A percentile compares a stretch with the other conserved stretches of the same genome.
phyloP scores from a whole-genome alignment of 2,888 invertebrate genomes.

The Cryptocheilus praepositus region DNA sequence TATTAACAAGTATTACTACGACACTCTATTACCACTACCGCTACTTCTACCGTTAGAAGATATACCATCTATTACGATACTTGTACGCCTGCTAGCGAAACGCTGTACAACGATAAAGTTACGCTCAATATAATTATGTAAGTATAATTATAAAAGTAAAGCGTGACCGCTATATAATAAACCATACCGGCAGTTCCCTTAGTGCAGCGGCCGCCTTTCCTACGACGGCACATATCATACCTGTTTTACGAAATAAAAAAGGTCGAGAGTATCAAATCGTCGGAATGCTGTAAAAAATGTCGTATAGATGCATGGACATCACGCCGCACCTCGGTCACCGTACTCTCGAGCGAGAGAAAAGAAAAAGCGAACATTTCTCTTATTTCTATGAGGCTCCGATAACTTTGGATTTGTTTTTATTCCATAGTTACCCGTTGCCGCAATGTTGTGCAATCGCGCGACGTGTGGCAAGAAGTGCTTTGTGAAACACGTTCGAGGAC shows the following conservation, averaged over 20 bases:
- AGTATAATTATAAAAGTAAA: constrained; percentile 45
- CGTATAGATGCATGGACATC: too few species aligned
- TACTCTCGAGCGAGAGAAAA: too few species aligned
- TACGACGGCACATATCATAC: constrained; percentile 98
- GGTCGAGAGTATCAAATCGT: constrained; percentile 70
- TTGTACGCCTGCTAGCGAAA: constrained; percentile 41
- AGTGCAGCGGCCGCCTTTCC: constrained; percentile 97
- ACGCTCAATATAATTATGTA: too few species aligned
- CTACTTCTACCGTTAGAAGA: constrained; percentile 34
- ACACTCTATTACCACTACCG: constrained; percentile 10
- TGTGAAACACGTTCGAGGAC: constrained; percentile 1
- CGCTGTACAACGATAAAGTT: constrained; percentile 33
- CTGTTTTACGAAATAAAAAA: constrained; percentile 79
- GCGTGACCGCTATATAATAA: constrained; percentile 69
- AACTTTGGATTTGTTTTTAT: too few species aligned
- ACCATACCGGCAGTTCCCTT: constrained; percentile 98
- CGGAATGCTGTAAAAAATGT: constrained; percentile 30
- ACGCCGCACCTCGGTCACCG: too few species aligned
- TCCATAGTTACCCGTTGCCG: too few species aligned
- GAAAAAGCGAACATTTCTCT: too few species aligned
- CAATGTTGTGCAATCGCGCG: too few species aligned
- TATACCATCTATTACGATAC: constrained; percentile 30
- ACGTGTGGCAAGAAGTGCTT: too few species aligned
- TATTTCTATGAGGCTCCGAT: too few species aligned
- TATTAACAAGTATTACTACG: constrained; percentile 16